These are phyloP conservation scores for Neodiprion fabricii DNA, from an alignment of 1,140 invertebrate species.

Conservation along the genomic window DNA sequence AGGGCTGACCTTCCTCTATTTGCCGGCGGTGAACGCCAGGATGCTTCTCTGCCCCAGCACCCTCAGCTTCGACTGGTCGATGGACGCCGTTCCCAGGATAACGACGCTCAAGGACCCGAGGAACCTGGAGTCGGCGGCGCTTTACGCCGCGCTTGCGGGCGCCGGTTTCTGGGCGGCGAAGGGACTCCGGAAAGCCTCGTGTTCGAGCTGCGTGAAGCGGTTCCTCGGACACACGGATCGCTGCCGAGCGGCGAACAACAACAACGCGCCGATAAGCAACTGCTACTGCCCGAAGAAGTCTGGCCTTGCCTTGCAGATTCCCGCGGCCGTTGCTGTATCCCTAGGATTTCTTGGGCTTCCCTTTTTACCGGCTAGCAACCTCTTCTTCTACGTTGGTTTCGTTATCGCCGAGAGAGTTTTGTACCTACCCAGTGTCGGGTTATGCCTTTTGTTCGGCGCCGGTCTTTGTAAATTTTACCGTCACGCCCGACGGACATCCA, in stretches of 20 bases:
- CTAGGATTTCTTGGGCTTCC: slow-evolving; percentile 85
- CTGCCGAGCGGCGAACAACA: slow-evolving; percentile 61
- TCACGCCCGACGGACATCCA: slow-evolving; percentile 50
- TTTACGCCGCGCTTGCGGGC: slow-evolving; percentile 69
- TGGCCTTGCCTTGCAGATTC: slow-evolving; percentile 29
- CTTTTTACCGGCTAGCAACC: slow-evolving; percentile 93
- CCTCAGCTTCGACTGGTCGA: slow-evolving; percentile 95
- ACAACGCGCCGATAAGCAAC: slow-evolving; percentile 55
- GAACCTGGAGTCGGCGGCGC: slow-evolving; percentile 73
- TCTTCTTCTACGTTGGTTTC: slow-evolving; percentile 96
- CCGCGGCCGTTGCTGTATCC: slow-evolving; percentile 66
- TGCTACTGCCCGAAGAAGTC: slow-evolving; percentile 52
- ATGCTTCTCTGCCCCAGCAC: slow-evolving; percentile 82
- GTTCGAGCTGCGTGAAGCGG: slow-evolving; percentile 56
- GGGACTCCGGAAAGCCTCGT: slow-evolving; percentile 40
- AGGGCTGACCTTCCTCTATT: slow-evolving; percentile 84
- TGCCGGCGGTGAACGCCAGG: slow-evolving; percentile 86
- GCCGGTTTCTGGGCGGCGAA: slow-evolving; percentile 48
- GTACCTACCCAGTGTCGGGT: slow-evolving; percentile 95
- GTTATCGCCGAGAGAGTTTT: slow-evolving; percentile 95
- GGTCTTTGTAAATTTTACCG: slow-evolving; percentile 61
- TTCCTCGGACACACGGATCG: slow-evolving; percentile 56
- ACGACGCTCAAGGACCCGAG: slow-evolving; percentile 75
- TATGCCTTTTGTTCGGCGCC: slow-evolving; percentile 84
- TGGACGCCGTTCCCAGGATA: slow-evolving; percentile 89